These are phyloP conservation scores for Diglossa brunneiventris DNA, from an alignment of 2,113 vertebrate species.

Conservation along the genomic window DNA sequence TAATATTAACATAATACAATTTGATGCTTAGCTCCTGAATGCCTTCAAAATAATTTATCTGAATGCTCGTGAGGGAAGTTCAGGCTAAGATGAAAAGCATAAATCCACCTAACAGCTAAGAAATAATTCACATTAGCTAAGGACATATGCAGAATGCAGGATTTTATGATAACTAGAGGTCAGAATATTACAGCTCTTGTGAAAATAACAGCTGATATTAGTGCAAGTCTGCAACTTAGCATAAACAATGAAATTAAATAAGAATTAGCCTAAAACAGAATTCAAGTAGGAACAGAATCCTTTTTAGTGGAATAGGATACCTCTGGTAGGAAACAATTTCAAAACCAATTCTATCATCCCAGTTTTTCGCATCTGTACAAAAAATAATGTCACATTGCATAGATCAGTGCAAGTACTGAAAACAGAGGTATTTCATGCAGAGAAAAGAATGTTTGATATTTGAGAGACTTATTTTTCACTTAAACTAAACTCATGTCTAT, in stretches of 20 bases:
- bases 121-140: slow-evolving; percentile 35
- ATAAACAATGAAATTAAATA: background rate
- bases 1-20: slow-evolving; percentile 31
- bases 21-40: background rate
- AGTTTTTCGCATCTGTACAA: background rate
- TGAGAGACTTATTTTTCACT: background rate
- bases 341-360: background rate
- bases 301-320: background rate
- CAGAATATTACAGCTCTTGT: background rate
- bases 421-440: background rate
- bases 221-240: background rate
- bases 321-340: background rate
- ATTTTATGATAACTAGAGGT: background rate
- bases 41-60: slow-evolving; percentile 51
- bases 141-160: background rate
- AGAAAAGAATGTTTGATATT: background rate
- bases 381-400: background rate
- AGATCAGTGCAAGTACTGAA: background rate
- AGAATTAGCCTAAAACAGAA: background rate
- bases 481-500: background rate
- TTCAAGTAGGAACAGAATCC: background rate
- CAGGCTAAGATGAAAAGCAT: slow-evolving; percentile 45
- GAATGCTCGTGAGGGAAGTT: slow-evolving; percentile 34
- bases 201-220: background rate
- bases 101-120: slow-evolving; percentile 42